Conservation (phyloP, 2,888 invertebrate species). For the Adela reaumurella region DNA sequence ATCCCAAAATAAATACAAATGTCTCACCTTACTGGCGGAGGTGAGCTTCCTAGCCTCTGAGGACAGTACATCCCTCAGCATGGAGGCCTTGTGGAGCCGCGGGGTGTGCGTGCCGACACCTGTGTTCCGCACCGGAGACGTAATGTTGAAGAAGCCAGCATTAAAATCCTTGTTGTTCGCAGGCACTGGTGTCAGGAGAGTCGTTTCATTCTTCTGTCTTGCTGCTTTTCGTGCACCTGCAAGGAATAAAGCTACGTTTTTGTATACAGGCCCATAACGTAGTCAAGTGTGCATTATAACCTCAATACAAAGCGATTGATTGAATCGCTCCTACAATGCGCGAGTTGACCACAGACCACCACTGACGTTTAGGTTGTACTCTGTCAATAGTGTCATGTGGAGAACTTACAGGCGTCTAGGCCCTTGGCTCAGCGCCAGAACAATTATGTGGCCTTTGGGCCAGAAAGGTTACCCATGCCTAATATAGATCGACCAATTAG, state of each 20-base stretch:
- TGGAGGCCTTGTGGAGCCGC: conserved; percentile 12
- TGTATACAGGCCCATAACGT: too few relatives aligned
- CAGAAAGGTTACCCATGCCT: too few relatives aligned
- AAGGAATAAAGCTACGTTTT: background rate
- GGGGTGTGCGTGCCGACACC: conserved; percentile 14
- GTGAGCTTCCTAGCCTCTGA: conserved; percentile 34
- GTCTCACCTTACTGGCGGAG: conserved; percentile 28
- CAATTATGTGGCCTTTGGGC: too few relatives aligned
- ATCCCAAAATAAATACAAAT: conserved; percentile 3
- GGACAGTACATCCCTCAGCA: conserved; percentile 34
- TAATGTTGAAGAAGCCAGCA: conserved; percentile 41
- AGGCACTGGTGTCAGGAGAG: background rate
- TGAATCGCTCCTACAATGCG: too few relatives aligned
- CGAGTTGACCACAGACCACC: too few relatives aligned
- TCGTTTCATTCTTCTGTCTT: conserved; percentile 18
- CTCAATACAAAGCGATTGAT: too few relatives aligned
- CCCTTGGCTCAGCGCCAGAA: too few relatives aligned
- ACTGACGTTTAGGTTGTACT: too few relatives aligned
- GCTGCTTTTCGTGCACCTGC: conserved; percentile 38
- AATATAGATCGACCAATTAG: too few relatives aligned
- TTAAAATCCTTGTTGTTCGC: conserved; percentile 32
- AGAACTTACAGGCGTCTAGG: too few relatives aligned
- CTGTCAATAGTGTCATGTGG: too few relatives aligned
- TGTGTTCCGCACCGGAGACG: conserved; percentile 30
- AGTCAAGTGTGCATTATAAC: too few relatives aligned